Conservation (phyloP, 1,140 invertebrate genomes). For the Drosophila lini region DNA sequence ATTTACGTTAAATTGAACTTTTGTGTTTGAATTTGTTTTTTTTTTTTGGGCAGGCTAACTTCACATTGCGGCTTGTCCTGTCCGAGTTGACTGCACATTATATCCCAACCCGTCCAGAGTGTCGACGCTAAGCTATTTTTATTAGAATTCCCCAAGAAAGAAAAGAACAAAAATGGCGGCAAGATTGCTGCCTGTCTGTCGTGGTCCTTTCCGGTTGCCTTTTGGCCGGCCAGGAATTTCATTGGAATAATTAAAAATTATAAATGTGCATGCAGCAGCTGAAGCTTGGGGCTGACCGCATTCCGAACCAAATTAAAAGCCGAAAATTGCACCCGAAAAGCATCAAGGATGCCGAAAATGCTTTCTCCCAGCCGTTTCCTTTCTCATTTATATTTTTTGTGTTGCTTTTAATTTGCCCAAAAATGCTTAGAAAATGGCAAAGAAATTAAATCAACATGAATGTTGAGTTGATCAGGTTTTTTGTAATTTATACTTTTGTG, state of each 20-base stretch:
- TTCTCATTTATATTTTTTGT: slow-evolving; percentile 1
- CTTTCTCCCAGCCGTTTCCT: background rate
- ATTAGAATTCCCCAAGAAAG: slow-evolving; percentile 57
- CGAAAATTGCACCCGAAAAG: slow-evolving; percentile 37
- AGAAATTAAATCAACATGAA: slow-evolving; percentile 60
- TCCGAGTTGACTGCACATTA: slow-evolving; percentile 45
- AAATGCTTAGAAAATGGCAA: slow-evolving; percentile 55
- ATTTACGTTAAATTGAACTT: slow-evolving; percentile 76
- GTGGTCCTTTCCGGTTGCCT: slow-evolving; percentile 21
- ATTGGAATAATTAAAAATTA: slow-evolving; percentile 71
- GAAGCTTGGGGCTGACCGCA: slow-evolving; percentile 50
- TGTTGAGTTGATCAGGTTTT: background rate
- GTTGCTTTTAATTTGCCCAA: slow-evolving; percentile 56
- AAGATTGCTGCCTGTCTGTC: slow-evolving; percentile 35
- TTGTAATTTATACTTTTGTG: too few relatives aligned
- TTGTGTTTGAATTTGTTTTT: slow-evolving; percentile 52
- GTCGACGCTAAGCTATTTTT: slow-evolving; percentile 68
- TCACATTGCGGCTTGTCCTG: slow-evolving; percentile 44
- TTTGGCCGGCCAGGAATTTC: slow-evolving; percentile 33
- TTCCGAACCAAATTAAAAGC: slow-evolving; percentile 69
- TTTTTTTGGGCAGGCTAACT: slow-evolving; percentile 33
- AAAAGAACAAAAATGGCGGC: background rate
- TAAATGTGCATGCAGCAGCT: slow-evolving; percentile 54
- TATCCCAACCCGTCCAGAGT: slow-evolving; percentile 38
- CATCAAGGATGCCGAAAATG: slow-evolving; percentile 25